A percentile compares a stretch with the other conserved stretches of the same genome.
Evolutionary conservation across 2,113 vertebrate genomes (phyloP).

Genomic region (Mormyrus lacerda): DNA sequence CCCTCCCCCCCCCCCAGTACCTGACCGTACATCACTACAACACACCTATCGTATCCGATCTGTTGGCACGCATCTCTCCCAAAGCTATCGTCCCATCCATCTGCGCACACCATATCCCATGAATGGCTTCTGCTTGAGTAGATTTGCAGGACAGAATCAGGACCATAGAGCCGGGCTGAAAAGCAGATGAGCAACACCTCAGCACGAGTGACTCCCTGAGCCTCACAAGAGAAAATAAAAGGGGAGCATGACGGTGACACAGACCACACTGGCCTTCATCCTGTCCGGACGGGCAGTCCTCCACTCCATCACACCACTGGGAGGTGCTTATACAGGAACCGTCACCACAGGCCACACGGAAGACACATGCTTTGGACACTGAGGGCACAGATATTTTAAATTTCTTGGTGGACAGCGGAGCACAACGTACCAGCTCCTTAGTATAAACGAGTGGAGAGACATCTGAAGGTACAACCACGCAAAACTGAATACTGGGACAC

Average conservation of each 20-base stretch:
- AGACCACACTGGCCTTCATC: conserved; percentile 51
- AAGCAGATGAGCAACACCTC: not conserved
- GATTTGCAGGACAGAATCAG: conserved; percentile 48
- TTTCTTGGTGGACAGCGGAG: not conserved
- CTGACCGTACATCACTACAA: not conserved
- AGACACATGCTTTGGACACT: conserved; percentile 42
- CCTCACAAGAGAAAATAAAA: not conserved
- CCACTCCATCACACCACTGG: conserved; percentile 53
- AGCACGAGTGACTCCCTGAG: not conserved
- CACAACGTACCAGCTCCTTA: not conserved
- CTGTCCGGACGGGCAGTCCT: conserved; percentile 44
- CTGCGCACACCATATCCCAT: conserved; percentile 45
- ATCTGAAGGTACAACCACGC: not conserved
- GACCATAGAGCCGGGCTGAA: conserved; percentile 44
- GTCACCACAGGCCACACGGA: conserved; percentile 41
- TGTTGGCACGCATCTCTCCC: conserved; percentile 36
- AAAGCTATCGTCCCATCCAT: conserved; percentile 37
- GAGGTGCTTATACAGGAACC: conserved; percentile 42
- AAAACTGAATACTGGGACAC: not conserved
- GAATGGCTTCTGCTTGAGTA: conserved; percentile 30
- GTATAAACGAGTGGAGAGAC: not conserved
- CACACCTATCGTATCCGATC: conserved; percentile 43
- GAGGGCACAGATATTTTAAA: not conserved
- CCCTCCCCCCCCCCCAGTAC: not conserved
- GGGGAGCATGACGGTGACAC: not conserved